Evolutionary conservation across 2,797 vertebrate species (phyloP).

Genomic region (Carapus acus): DNA sequence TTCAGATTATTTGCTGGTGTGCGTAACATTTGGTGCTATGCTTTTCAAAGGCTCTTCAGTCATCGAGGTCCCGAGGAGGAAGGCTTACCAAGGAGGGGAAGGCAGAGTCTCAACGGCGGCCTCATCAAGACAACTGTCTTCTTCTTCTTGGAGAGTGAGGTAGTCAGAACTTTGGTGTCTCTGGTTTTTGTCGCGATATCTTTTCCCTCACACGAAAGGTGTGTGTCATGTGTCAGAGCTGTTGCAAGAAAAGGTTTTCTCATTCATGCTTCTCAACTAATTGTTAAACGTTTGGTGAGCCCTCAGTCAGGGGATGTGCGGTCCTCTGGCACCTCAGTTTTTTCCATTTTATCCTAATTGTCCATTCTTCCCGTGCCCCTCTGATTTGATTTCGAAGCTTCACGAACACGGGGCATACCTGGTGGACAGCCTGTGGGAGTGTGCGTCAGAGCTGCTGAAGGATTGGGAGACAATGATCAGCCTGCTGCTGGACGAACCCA

Average conservation of each 20-base stretch:
- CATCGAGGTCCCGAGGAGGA: conserved; percentile 90
- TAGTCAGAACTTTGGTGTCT: conserved; percentile 52
- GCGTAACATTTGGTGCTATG: conserved; percentile 8
- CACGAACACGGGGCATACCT: conserved; percentile 97
- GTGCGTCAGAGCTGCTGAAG: conserved; percentile 90
- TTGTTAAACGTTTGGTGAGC: no score
- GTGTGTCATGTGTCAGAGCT: no score
- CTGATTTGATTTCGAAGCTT: conserved; percentile 70
- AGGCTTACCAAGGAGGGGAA: conserved; percentile 83
- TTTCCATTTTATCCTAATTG: no score
- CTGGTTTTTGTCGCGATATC: neutral
- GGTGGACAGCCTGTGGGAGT: conserved; percentile 98
- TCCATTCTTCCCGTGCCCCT: no score
- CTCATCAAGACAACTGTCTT: conserved; percentile 95
- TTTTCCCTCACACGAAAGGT: no score
- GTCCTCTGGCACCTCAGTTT: no score
- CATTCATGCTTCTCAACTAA: no score
- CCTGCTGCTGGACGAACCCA: conserved; percentile 89
- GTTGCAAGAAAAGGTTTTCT: no score
- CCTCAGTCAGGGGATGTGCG: no score
- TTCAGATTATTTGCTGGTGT: no score
- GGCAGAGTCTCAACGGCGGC: conserved; percentile 91
- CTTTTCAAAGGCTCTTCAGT: conserved; percentile 82
- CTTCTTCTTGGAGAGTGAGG: conserved; percentile 97
- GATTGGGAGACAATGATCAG: conserved; percentile 99